A percentile compares a stretch with the other conserved stretches of the same genome.
Conservation (phyloP, 2,797 vertebrate species). For the Euphonia xanthogaster region DNA sequence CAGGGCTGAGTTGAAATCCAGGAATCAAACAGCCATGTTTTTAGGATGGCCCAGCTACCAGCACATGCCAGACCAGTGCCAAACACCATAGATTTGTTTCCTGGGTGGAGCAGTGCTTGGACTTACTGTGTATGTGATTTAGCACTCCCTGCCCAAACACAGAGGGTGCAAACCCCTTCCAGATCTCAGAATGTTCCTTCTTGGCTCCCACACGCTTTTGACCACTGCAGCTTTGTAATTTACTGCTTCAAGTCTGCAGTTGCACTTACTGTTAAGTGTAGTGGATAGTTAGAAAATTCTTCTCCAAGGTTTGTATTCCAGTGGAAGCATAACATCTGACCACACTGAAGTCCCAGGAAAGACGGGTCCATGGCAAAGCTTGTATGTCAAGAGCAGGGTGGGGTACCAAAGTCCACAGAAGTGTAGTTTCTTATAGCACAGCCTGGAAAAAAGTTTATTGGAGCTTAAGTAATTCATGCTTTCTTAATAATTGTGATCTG, state of each 20-base stretch:
- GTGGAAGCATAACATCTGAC: background rate
- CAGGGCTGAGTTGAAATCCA: background rate
- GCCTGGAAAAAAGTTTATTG: background rate
- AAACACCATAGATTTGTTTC: background rate
- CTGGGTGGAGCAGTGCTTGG: background rate
- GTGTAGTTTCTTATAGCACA: background rate
- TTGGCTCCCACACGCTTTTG: background rate
- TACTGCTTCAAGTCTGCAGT: background rate
- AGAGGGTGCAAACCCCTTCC: background rate
- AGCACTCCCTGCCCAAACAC: background rate
- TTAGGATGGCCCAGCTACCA: background rate
- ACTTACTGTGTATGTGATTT: background rate
- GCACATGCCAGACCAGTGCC: rapidly evolving
- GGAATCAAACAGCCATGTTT: background rate
- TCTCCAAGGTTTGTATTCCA: background rate
- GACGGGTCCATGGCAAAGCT: background rate
- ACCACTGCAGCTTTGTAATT: background rate
- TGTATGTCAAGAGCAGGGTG: background rate
- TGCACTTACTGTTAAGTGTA: background rate
- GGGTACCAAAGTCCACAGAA: background rate
- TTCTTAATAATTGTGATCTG: background rate
- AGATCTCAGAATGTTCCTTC: background rate
- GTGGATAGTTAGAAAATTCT: background rate
- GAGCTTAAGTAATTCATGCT: background rate
- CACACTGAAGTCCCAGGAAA: background rate